phyloP scores from a whole-genome alignment of 2,888 invertebrate species.

The Nomada fabriciana region DNA sequence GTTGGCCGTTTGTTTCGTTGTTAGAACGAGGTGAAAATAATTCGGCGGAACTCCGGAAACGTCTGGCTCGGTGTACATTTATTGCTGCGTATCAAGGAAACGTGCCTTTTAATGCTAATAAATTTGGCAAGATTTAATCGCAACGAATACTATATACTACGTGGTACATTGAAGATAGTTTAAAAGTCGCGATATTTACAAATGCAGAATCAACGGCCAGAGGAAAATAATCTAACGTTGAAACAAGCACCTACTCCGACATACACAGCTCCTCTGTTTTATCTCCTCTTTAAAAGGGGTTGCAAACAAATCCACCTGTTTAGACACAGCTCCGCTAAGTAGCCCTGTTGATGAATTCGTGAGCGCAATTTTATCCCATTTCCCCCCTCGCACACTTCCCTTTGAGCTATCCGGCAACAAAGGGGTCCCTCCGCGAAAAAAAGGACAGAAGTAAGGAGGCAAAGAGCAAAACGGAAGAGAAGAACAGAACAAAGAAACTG shows the following conservation, averaged over 20 bases:
- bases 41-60: too few relatives aligned
- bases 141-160: too few relatives aligned
- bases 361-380: conserved; percentile 4
- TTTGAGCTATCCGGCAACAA: conserved; percentile 3
- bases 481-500: not conserved
- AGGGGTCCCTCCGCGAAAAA: not conserved
- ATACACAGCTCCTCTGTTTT: too few relatives aligned
- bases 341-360: conserved; percentile 6
- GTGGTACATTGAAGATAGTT: not conserved
- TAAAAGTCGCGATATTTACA: too few relatives aligned
- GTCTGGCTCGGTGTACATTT: too few relatives aligned
- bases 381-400: too few relatives aligned
- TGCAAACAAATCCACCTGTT: not conserved
- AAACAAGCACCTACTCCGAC: not conserved
- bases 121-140: too few relatives aligned
- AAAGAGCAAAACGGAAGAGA: not conserved
- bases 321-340: not conserved
- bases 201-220: not conserved
- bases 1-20: not conserved
- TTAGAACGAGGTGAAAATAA: not conserved
- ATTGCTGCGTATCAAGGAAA: too few relatives aligned
- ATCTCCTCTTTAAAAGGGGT: not conserved
- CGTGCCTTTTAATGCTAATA: too few relatives aligned
- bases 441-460: not conserved
- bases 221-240: not conserved